These are phyloP conservation scores for Lasioglossum pauxillum DNA, from an alignment of 2,888 invertebrate genomes.

Conservation along the genomic window DNA sequence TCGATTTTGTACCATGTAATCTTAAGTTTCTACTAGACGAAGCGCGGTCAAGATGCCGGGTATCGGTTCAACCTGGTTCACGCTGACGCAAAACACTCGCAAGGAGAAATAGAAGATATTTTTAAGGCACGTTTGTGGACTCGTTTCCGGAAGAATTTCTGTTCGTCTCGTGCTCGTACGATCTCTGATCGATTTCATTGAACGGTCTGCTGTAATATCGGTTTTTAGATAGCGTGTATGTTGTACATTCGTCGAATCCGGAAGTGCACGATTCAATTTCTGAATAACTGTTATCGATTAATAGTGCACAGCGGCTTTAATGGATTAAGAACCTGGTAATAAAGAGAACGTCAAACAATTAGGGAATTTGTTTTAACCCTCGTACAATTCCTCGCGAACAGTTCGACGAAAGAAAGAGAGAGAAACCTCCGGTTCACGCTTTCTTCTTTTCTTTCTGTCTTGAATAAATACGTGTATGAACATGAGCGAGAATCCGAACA, in stretches of 20 bases:
- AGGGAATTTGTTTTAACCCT: not conserved
- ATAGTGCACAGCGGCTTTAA: conserved; percentile 7
- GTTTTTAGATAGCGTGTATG: not conserved
- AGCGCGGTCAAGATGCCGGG: conserved; percentile 15
- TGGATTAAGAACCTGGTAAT: conserved; percentile 5
- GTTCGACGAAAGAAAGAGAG: not conserved
- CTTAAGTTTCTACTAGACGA: conserved; percentile 67
- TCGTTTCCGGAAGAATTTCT: not conserved
- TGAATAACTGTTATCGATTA: conserved; percentile 8
- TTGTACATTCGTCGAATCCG: not conserved
- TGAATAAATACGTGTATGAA: not conserved
- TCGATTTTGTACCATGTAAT: conserved; percentile 57
- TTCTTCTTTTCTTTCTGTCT: not conserved
- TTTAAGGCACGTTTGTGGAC: not conserved
- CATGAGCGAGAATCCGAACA: not conserved
- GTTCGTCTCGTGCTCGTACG: not conserved
- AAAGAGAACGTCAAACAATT: not conserved
- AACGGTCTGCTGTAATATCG: conserved; percentile 7
- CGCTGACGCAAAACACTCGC: not conserved
- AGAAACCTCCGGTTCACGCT: not conserved
- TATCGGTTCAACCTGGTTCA: not conserved
- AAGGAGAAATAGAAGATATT: not conserved
- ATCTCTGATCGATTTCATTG: not conserved
- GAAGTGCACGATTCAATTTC: conserved; percentile 18
- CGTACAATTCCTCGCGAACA: not conserved